Evolutionary conservation across 2,797 vertebrate species (phyloP).

Genomic region (Phoeniculus purpureus): DNA sequence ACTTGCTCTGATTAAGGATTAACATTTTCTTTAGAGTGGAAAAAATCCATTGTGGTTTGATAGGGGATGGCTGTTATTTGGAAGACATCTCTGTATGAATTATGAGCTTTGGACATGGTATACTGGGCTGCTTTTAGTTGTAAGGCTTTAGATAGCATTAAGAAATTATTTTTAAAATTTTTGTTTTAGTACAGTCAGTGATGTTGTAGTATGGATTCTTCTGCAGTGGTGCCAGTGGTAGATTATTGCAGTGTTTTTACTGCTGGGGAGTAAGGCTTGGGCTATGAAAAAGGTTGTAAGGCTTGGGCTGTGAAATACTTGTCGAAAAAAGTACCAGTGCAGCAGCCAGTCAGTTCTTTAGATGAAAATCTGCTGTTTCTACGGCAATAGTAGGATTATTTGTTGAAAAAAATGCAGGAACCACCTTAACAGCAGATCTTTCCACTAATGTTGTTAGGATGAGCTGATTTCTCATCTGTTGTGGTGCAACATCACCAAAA

Average conservation of each 20-base stretch:
- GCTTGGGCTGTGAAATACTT: not conserved
- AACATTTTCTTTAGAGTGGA: not conserved
- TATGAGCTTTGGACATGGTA: rapidly evolving
- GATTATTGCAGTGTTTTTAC: not conserved
- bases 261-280: not conserved
- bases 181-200: not conserved
- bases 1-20: not conserved
- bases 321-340: not conserved
- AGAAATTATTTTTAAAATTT: not conserved
- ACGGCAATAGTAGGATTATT: rapidly evolving
- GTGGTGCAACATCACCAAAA: not conserved
- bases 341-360: not conserved
- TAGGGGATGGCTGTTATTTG: not conserved
- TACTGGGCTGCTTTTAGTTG: not conserved
- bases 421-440: not conserved
- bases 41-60: not conserved
- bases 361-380: not conserved
- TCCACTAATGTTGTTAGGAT: not conserved
- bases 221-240: not conserved
- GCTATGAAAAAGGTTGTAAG: not conserved
- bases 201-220: not conserved
- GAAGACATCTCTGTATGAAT: not conserved
- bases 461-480: not conserved
- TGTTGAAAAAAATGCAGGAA: not conserved
- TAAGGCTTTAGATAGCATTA: not conserved